Conservation (phyloP, 2,113 vertebrate species). For the Notiomystis cincta region DNA sequence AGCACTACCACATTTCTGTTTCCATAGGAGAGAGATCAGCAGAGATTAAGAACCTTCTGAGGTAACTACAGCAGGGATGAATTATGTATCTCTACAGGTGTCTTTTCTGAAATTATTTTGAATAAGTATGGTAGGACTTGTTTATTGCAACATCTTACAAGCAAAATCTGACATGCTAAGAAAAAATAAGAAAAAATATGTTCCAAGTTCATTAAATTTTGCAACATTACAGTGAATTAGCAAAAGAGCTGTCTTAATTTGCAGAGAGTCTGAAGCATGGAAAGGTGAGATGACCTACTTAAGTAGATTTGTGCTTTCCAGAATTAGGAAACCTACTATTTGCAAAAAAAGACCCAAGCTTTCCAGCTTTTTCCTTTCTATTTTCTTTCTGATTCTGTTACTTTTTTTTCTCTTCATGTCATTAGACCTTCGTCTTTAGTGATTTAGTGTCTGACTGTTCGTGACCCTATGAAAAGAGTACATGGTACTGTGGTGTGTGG, state of each 20-base stretch:
- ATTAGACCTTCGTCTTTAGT: not conserved
- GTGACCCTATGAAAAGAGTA: not conserved
- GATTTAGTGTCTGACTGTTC: not conserved
- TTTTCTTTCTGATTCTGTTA: not conserved
- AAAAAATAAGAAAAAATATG: not conserved
- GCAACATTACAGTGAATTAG: not conserved
- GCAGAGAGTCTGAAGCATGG: not conserved
- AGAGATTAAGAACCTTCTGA: not conserved
- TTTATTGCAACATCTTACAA: not conserved
- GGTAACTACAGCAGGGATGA: not conserved
- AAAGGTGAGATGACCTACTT: not conserved
- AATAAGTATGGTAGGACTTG: not conserved
- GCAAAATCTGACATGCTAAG: not conserved
- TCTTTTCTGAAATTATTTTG: not conserved
- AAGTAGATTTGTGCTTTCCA: not conserved
- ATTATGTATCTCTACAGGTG: not conserved
- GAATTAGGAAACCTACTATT: not conserved
- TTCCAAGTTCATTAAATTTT: not conserved
- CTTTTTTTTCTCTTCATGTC: not conserved
- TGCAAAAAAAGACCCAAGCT: not conserved
- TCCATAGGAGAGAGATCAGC: not conserved
- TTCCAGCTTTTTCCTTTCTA: not conserved
- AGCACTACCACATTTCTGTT: not conserved
- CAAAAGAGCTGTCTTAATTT: not conserved
- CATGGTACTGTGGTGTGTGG: not conserved